Base-by-base conservation (phyloP, 1,140 invertebrate genomes). In the Pogonus chalceus region DNA sequence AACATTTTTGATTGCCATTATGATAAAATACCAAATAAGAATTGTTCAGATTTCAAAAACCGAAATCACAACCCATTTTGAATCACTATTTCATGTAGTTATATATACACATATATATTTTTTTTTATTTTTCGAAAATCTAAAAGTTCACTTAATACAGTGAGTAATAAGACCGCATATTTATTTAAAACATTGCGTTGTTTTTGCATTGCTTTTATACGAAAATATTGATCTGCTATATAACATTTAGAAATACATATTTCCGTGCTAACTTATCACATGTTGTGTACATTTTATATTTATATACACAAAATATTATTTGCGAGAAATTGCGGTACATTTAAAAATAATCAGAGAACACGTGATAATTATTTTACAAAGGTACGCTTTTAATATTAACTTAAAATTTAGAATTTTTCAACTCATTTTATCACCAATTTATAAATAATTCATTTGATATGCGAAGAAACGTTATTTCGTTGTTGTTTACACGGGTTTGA, bases 171-270 rank as follows among this genome's bases (percentile, higher is more conserved):
- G 9, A 43, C 37, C 37, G 37, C 9, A 18, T 43, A 14, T 31
- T 31, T 31, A 31, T 14, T 14, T 14, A 31, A 43, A 43, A 43
- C 37, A 43, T 12, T 43, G 9, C 4, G 37, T 18, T 7, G 7
- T 43, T 4, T 43, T 43, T 43, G 37, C 37, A 43, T 43, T 43
- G 37, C 37, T 43, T 43, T 9, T 43, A 43, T 43, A 43, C 37
- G 37, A 43, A 43, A 43, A 43, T 43, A 43, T 43, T 43, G 18
- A 43, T 43, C 37, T 43, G 37, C 18, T 43, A 43, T 43, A 43
- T 18, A 43, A 43, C 37, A 43, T 43, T 43, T 43, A 43, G 37
- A 43, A 43, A 43, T 43, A 31, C 18, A 43, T 16, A 43, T 43
- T 16, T 12, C 26, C 26, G 26, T 31, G 37, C 18, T 43, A 43